These are phyloP conservation scores for Tinea semifulvella DNA, from an alignment of 2,888 invertebrate genomes.

Conservation along the genomic window DNA sequence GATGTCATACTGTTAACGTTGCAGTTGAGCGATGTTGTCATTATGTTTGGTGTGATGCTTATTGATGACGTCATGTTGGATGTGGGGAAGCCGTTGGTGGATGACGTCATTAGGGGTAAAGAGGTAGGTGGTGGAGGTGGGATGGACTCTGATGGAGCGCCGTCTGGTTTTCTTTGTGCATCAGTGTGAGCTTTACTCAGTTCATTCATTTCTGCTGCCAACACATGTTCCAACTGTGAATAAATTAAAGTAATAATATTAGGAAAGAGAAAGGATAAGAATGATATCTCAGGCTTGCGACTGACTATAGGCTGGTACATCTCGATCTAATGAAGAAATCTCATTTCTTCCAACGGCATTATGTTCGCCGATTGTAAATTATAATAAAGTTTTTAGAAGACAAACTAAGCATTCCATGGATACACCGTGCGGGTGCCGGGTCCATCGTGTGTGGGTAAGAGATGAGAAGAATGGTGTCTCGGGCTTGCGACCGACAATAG, in stretches of 20 bases:
- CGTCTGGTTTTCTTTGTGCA: constrained; percentile 53
- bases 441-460: too few relatives aligned
- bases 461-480: too few relatives aligned
- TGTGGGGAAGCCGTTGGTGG: constrained; percentile 29
- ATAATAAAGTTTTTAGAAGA: too few relatives aligned
- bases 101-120: constrained; percentile 37
- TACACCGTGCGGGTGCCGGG: too few relatives aligned
- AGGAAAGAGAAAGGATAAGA: too few relatives aligned
- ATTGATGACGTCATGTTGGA: constrained; percentile 23
- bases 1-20: constrained; percentile 28
- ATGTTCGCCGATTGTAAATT: too few relatives aligned
- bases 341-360: too few relatives aligned
- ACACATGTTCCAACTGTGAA: constrained; percentile 49
- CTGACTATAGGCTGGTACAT: too few relatives aligned
- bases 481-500: too few relatives aligned
- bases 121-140: constrained; percentile 42
- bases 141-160: constrained; percentile 51
- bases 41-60: constrained; percentile 15
- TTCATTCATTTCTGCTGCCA: constrained; percentile 54
- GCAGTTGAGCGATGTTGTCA: constrained; percentile 21
- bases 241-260: background rate
- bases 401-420: too few relatives aligned
- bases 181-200: constrained; percentile 45
- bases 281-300: too few relatives aligned
- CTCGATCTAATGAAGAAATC: too few relatives aligned